These are phyloP conservation scores for Anguilla japonica DNA, from an alignment of 2,113 vertebrate species.

Conservation along the genomic window DNA sequence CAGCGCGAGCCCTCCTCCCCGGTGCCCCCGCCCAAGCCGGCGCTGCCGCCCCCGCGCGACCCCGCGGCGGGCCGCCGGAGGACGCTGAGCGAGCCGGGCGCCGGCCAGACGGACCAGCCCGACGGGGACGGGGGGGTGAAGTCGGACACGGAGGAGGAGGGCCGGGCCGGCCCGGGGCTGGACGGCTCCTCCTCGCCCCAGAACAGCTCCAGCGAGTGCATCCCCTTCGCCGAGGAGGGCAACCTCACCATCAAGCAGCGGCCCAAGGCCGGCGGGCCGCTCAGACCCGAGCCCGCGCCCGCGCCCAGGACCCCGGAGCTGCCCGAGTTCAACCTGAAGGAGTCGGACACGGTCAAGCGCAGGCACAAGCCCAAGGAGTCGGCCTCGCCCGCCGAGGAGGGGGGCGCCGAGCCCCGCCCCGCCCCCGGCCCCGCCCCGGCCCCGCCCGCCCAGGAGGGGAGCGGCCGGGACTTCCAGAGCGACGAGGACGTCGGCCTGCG, in stretches of 20 bases:
- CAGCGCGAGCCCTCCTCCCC: slow-evolving; percentile 18
- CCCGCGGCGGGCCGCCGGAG: slow-evolving; percentile 63
- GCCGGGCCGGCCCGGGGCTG: slow-evolving; percentile 35
- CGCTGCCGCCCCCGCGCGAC: slow-evolving; percentile 20
- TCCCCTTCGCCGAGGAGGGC: slow-evolving; percentile 92
- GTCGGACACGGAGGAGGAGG: slow-evolving; percentile 69
- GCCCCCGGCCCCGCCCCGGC: neutral
- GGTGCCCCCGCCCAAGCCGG: slow-evolving; percentile 31
- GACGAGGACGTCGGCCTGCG: slow-evolving; percentile 51
- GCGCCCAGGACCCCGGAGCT: slow-evolving; percentile 51
- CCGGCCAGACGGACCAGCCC: slow-evolving; percentile 42
- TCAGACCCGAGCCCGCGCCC: slow-evolving; percentile 39
- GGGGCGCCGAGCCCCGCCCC: neutral
- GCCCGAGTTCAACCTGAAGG: slow-evolving; percentile 88
- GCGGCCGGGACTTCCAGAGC: slow-evolving; percentile 18
- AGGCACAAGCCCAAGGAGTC: slow-evolving; percentile 79
- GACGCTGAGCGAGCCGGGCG: slow-evolving; percentile 71
- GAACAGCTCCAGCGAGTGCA: slow-evolving; percentile 76
- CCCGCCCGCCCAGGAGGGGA: slow-evolving; percentile 24
- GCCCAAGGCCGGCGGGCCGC: slow-evolving; percentile 72
- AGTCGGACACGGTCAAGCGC: slow-evolving; percentile 92
- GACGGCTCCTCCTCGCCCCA: slow-evolving; percentile 61
- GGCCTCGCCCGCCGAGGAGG: slow-evolving; percentile 56
- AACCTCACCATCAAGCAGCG: slow-evolving; percentile 94
- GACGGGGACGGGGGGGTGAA: slow-evolving; percentile 41